These are phyloP conservation scores for Drosophila bunnanda DNA, from an alignment of 2,888 invertebrate species.

Conservation along the genomic window DNA sequence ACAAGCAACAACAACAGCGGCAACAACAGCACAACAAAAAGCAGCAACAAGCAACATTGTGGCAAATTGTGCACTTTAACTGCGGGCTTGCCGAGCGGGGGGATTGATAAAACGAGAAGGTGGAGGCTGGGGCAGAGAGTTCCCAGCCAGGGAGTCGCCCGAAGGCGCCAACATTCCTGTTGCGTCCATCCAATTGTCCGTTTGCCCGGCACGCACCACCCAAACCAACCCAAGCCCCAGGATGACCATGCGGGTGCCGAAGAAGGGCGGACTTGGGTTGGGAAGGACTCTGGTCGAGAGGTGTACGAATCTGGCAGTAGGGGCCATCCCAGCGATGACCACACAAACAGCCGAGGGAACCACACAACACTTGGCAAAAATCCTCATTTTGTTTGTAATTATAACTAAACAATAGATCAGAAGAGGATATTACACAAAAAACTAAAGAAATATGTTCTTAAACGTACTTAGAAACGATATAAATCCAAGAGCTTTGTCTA, in stretches of 20 bases:
- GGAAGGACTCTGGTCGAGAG: constrained; percentile 26
- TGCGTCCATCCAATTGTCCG: constrained; percentile 55
- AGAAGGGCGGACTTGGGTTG: constrained; percentile 7
- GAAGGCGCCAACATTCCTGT: constrained; percentile 66
- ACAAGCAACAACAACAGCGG: constrained; percentile 62
- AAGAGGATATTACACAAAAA: background rate
- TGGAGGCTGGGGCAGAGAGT: background rate
- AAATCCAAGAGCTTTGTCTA: background rate
- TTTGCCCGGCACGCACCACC: constrained; percentile 66
- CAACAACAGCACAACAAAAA: constrained; percentile 42
- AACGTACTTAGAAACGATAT: background rate
- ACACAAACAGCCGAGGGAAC: constrained; percentile 45
- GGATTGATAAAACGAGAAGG: background rate
- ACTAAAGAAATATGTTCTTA: rapidly evolving
- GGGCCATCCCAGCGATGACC: constrained; percentile 31
- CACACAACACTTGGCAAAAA: constrained; percentile 12
- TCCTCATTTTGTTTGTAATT: background rate
- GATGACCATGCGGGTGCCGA: constrained; percentile 24
- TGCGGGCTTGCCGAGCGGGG: constrained; percentile 13
- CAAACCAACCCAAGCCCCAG: background rate
- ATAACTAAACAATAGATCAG: background rate
- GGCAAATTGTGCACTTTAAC: constrained; percentile 73
- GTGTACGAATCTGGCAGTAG: constrained; percentile 36
- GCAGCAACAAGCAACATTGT: constrained; percentile 65
- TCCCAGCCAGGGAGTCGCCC: constrained; percentile 25